These are phyloP conservation scores for Synergus gifuensis DNA, from an alignment of 2,888 invertebrate species.

Conservation along the genomic window DNA sequence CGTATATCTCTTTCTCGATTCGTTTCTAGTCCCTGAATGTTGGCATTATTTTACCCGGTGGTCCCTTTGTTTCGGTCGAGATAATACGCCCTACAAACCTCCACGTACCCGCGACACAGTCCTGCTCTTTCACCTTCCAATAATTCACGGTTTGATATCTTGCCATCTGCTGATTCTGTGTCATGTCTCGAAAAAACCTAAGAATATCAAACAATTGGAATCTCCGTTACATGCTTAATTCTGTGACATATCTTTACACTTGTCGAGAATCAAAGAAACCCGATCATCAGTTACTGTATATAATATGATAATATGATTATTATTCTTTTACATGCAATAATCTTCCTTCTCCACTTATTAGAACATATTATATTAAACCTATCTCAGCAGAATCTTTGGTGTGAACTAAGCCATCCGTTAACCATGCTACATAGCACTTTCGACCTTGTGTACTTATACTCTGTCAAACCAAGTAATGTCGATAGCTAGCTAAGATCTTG, in stretches of 20 bases:
- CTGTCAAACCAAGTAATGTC: constrained; percentile 66
- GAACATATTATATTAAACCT: neutral
- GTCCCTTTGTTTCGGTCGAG: constrained; percentile 73
- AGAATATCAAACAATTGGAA: neutral
- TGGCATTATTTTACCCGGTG: constrained; percentile 73
- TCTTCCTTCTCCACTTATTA: neutral
- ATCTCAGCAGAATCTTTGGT: neutral
- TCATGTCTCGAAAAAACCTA: neutral
- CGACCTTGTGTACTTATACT: neutral
- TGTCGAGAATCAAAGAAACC: too few species aligned
- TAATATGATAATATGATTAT: too few species aligned
- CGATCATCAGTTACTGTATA: too few species aligned
- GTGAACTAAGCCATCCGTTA: neutral
- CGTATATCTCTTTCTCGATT: constrained; percentile 71
- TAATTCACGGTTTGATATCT: constrained; percentile 62
- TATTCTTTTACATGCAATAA: too few species aligned
- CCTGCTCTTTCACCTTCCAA: constrained; percentile 63
- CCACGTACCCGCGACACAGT: constrained; percentile 44
- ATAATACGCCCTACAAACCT: constrained; percentile 70
- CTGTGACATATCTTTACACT: neutral
- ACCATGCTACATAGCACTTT: neutral
- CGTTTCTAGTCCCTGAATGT: constrained; percentile 69
- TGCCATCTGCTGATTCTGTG: constrained; percentile 52
- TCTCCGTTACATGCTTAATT: neutral
- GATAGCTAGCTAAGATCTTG: constrained; percentile 74